These are phyloP conservation scores for Alexandromys fortis DNA, from an alignment of 2,113 vertebrate species.

Conservation along the genomic window DNA sequence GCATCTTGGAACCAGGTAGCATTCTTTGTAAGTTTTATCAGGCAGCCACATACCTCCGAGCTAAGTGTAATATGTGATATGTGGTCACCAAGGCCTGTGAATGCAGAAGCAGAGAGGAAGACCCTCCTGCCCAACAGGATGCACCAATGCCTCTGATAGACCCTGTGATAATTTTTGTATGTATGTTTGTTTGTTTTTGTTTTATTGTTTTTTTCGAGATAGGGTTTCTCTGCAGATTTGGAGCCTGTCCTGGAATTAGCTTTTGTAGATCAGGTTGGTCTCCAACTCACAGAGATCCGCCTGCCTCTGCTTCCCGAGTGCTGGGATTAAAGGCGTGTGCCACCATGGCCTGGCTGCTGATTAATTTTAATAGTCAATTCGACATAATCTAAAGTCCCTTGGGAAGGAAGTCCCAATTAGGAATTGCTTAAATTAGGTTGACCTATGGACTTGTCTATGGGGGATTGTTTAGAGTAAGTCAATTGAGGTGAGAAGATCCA, in stretches of 20 bases:
- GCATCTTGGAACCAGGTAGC: background rate
- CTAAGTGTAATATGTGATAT: rapidly evolving
- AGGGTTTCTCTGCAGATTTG: too few species aligned
- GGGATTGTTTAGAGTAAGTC: background rate
- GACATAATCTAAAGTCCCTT: background rate
- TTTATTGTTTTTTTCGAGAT: too few species aligned
- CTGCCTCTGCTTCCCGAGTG: too few species aligned
- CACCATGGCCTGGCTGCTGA: background rate
- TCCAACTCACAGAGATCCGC: too few species aligned
- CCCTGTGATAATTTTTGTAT: background rate
- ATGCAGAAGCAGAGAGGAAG: background rate
- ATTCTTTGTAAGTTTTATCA: background rate
- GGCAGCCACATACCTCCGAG: background rate
- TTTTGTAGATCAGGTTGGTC: too few species aligned
- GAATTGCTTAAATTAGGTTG: background rate
- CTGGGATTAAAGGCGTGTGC: too few species aligned
- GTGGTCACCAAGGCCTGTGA: background rate
- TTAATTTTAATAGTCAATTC: background rate
- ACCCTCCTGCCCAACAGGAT: rapidly evolving
- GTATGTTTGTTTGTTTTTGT: too few species aligned
- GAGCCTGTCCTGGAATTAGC: too few species aligned
- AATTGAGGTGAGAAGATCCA: background rate
- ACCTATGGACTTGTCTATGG: background rate
- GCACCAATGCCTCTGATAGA: background rate
- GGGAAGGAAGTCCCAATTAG: background rate